Evolutionary conservation across 1,140 invertebrate species (phyloP), one percentile per base, ranked within the genome.

Genomic region (Pectinophora gossypiella): DNA sequence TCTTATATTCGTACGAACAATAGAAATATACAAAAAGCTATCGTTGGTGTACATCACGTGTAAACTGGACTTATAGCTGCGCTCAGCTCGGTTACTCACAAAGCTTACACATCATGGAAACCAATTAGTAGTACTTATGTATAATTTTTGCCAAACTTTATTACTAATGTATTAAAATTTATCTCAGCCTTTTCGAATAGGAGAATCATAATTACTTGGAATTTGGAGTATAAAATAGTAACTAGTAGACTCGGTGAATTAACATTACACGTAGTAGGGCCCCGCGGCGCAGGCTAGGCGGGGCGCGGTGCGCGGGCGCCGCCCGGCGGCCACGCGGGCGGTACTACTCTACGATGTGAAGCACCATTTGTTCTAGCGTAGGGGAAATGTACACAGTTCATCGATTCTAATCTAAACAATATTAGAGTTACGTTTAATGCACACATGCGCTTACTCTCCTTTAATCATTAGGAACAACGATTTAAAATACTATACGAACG

Each of bases 321-420:
- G 51, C 6, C 19, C 13, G 13, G 19, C 15, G 51, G 7, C 45
- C 44, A 23, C 7, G 5, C 42, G 19, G 42, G 10, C n/a, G 58
- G 58, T 61, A 69, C 73, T 68, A 70, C 64, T 75, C 83, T 85
- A 86, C 83, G 65, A 76, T 72, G 77, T 83, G 81, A 85, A 85
- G 83, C 83, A 86, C 83, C 83, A 86, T 86, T 82, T 83, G 81
- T 86, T 86, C 79, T 85, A 86, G 83, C 81, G 77, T 86, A 86
- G 77, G 83, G 81, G n/a, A 80, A 84, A 86, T 86, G 83, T 86
- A 86, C 83, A 86, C 72, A 67, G 67, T 81, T 79, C 65, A 56
- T 72, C 71, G 64, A 75, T 74, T 82, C 74, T 77, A 81, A 67
- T 81, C 72, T 82, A 82, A 76, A 57, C 75, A 72, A 76, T 60